Evolutionary conservation across 2,113 vertebrate species (phyloP).

Genomic region (Hyaena hyaena): DNA sequence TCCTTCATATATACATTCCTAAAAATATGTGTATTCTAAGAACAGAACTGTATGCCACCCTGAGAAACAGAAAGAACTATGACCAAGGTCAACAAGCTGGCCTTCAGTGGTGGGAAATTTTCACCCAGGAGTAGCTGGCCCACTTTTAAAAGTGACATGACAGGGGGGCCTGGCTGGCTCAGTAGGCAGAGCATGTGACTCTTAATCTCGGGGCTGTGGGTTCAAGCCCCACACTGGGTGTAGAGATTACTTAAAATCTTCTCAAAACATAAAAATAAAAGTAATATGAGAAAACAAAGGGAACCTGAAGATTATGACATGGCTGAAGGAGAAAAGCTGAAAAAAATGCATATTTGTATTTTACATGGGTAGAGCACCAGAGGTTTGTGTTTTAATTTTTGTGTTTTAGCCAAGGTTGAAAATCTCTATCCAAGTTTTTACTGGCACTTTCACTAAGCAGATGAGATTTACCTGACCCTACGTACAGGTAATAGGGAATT

Average conservation of each 20-base stretch:
- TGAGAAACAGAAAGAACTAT: slow-evolving; percentile 15
- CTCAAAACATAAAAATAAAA: too few relatives aligned
- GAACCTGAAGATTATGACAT: not conserved
- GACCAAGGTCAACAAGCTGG: not conserved
- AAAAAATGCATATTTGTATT: not conserved
- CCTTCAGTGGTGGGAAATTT: not conserved
- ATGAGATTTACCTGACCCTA: not conserved
- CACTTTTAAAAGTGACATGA: slow-evolving; percentile 40
- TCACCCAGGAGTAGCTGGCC: not conserved
- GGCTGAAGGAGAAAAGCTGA: not conserved
- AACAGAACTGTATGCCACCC: not conserved
- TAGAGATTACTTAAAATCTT: too few relatives aligned
- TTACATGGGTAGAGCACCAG: not conserved
- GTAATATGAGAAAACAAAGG: not conserved
- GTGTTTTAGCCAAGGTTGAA: not conserved
- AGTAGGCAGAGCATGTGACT: too few relatives aligned
- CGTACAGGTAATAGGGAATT: not conserved
- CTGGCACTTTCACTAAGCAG: not conserved
- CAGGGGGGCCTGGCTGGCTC: too few relatives aligned
- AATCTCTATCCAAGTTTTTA: slow-evolving; percentile 22
- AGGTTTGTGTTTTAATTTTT: not conserved
- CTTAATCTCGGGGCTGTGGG: too few relatives aligned
- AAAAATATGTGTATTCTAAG: slow-evolving; percentile 26
- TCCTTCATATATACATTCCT: not conserved
- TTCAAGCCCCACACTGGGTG: too few relatives aligned